Evolutionary conservation across 2,888 invertebrate species (phyloP), one percentile per base, ranked within the genome.

Genomic region (Caenorhabditis doughertyi): DNA sequence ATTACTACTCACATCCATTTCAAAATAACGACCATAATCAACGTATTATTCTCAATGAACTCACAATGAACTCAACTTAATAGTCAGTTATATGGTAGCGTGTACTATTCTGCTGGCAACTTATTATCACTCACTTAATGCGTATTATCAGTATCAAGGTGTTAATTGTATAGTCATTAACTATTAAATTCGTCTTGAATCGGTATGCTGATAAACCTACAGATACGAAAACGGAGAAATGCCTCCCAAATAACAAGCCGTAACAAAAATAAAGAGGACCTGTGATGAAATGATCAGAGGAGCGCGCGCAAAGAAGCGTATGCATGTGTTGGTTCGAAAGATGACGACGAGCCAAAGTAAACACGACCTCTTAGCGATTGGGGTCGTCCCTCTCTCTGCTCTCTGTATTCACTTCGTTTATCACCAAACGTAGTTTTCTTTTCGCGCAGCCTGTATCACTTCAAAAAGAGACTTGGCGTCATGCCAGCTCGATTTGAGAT

Each of bases 331-430:
- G 76, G 76, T 76, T 76, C 68, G 76, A 67, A 76, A 76, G 68
- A 76, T 76, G 76, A 76, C 76, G 76, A 68, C 76, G 68, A 68
- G 76, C 76, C 76, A 76, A 76, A 68, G 76, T 53, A 67, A 76
- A 76, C 42, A 76, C 60, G 51, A 65, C 76, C 76, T 56, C 74
- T 44, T 65, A 65, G 49, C 32, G 29, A 27, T 29, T 42, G 64
- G 65, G 74, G 56, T 64, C 64, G 65, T 42, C 64, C 47, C 64
- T 62, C 42, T 73, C 4, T 53, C 23, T n/a, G n/a, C n/a, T n/a
- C n/a, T n/a, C n/a, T n/a, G n/a, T n/a, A n/a, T 27, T 35, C 39
- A 27, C 51, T 51, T 49, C 74, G 39, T 67, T 67, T 74, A 67
- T 74, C 58, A 65, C 56, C 67, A 74, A 64, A 74, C 44, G 42